These are phyloP conservation scores for Catagonus wagneri DNA, from an alignment of 2,113 vertebrate species.

Conservation along the genomic window DNA sequence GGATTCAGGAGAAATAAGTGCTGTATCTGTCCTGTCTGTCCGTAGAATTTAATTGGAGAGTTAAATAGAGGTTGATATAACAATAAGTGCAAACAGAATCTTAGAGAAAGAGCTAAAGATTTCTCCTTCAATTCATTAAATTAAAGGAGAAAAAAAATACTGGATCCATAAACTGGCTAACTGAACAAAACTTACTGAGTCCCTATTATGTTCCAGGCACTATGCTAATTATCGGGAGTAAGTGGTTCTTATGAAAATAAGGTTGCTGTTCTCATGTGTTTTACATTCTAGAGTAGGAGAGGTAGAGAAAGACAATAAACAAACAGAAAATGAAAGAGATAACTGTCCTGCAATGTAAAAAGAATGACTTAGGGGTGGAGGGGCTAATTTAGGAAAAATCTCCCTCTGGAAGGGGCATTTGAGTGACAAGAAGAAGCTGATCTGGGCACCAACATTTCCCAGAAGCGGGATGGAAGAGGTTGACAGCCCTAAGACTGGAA, in stretches of 20 bases:
- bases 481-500: background rate
- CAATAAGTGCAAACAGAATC: background rate
- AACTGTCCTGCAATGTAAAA: background rate
- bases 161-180: conserved; percentile 10
- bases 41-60: conserved; percentile 7
- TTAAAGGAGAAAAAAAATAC: background rate
- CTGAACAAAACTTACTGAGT: background rate
- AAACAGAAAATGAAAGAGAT: background rate
- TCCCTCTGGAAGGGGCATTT: background rate
- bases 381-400: background rate
- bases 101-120: background rate
- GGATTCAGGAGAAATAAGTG: background rate
- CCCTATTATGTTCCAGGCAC: background rate
- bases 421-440: background rate
- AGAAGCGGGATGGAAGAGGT: background rate
- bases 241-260: background rate
- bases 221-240: background rate
- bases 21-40: background rate
- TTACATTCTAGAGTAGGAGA: background rate
- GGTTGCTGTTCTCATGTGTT: background rate
- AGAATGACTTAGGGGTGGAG: background rate
- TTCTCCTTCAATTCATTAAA: conserved; percentile 20
- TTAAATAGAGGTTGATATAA: background rate
- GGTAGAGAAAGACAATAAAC: background rate
- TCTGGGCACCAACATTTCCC: background rate